phyloP scores from a whole-genome alignment of 2,113 vertebrate species.

The Pelusios castaneus region DNA sequence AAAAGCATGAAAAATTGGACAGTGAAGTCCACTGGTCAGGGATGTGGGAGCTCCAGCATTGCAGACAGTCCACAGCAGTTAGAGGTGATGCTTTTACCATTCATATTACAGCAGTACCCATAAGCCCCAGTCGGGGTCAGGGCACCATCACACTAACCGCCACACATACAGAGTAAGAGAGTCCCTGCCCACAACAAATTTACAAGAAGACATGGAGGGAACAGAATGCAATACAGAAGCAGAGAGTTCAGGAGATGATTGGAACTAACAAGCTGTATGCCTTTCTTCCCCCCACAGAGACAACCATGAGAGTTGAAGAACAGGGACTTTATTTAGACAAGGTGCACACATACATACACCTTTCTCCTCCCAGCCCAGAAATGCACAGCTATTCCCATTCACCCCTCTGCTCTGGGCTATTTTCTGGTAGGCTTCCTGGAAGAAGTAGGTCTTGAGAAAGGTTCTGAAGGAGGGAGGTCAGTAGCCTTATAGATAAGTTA shows the following conservation, averaged over 20 bases:
- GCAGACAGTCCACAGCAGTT: not conserved
- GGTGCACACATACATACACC: not conserved
- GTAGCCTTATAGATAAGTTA: not conserved
- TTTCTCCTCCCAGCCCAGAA: not conserved
- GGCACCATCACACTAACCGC: not conserved
- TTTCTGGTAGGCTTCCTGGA: not conserved
- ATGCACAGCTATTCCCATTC: not conserved
- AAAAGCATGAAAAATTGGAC: not conserved
- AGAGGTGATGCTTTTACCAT: not conserved
- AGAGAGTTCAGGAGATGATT: not conserved
- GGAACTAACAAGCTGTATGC: accelerated
- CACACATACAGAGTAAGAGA: not conserved
- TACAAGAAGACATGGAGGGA: not conserved
- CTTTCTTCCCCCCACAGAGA: not conserved
- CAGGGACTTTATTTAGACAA: not conserved
- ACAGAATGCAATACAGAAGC: not conserved
- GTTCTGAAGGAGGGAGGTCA: not conserved
- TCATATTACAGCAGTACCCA: not conserved
- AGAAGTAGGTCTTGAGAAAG: not conserved
- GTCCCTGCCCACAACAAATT: not conserved
- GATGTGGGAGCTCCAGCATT: not conserved
- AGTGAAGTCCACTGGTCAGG: not conserved
- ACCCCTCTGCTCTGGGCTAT: not conserved
- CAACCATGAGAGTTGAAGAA: accelerated
- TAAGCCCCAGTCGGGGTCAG: not conserved